Percentiles rank a stretch among this genome's conserved stretches.
Evolutionary conservation across 1,140 invertebrate species (phyloP).

Genomic region (Pseudomyrmex flavicornis): DNA sequence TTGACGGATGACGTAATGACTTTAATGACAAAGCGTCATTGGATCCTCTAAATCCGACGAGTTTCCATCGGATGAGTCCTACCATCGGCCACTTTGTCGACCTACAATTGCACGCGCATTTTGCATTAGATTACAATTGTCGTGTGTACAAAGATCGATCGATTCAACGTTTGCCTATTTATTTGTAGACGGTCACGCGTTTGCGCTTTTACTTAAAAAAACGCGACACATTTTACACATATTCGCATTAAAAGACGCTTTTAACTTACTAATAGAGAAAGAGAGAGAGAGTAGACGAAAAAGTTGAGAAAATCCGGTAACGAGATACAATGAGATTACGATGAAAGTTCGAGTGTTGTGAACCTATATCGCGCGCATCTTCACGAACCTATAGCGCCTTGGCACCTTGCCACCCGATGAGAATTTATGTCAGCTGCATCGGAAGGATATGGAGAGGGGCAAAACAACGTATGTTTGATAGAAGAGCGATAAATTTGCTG

Average conservation of each 20-base stretch:
- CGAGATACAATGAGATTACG: neutral
- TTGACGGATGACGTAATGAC: constrained; percentile 60
- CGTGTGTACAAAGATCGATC: constrained; percentile 25
- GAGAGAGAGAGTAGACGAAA: neutral
- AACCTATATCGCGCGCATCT: constrained; percentile 31
- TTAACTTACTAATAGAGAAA: neutral
- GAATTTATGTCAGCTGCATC: constrained; percentile 39
- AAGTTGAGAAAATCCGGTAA: neutral
- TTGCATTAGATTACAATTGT: constrained; percentile 55
- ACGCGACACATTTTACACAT: neutral
- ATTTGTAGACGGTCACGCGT: constrained; percentile 3
- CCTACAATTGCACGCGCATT: constrained; percentile 57
- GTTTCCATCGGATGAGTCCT: constrained; percentile 56
- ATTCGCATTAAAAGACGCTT: neutral
- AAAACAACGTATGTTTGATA: constrained; percentile 54
- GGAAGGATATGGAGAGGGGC: constrained; percentile 29
- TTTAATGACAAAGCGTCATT: constrained; percentile 55
- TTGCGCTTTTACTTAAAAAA: neutral
- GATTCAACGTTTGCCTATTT: neutral
- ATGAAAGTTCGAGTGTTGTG: constrained; percentile 37
- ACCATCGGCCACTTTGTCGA: constrained; percentile 54
- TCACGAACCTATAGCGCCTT: constrained; percentile 14
- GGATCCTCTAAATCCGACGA: constrained; percentile 54
- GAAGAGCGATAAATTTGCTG: constrained; percentile 45
- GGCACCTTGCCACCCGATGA: constrained; percentile 36